These are phyloP conservation scores for Seriola quinqueradiata DNA, from an alignment of 2,113 vertebrate species.

Conservation along the genomic window DNA sequence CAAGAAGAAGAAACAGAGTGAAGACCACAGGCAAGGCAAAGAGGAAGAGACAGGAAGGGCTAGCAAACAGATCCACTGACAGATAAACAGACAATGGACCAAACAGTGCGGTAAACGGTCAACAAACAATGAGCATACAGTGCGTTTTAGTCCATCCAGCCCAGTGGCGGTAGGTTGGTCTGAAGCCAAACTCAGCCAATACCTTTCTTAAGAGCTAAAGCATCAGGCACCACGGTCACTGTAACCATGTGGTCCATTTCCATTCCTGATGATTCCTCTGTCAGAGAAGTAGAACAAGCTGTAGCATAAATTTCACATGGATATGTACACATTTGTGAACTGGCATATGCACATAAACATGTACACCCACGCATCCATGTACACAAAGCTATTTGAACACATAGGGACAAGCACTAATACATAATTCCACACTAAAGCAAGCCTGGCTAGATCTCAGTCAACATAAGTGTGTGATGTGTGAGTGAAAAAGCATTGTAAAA, in stretches of 20 bases:
- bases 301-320: constrained; percentile 60
- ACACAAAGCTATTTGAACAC: neutral
- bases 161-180: constrained; percentile 38
- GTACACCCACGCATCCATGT: neutral
- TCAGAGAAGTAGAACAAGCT: constrained; percentile 75
- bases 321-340: constrained; percentile 26
- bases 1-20: constrained; percentile 47
- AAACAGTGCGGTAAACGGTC: constrained; percentile 26
- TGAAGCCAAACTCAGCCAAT: constrained; percentile 72
- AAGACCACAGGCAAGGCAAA: constrained; percentile 33
- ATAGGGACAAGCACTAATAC: neutral
- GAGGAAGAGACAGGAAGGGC: constrained; percentile 27
- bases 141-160: constrained; percentile 40
- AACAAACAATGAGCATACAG: constrained; percentile 42
- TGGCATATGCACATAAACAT: constrained; percentile 6
- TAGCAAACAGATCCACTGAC: constrained; percentile 31
- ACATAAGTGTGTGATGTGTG: neutral
- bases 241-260: constrained; percentile 84
- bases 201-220: constrained; percentile 88
- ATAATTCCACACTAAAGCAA: neutral
- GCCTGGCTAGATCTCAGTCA: neutral
- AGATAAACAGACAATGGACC: constrained; percentile 42
- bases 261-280: constrained; percentile 90
- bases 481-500: neutral
- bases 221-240: constrained; percentile 79